Conservation (phyloP, 2,797 vertebrate species). For the Holocentrus rufus region DNA sequence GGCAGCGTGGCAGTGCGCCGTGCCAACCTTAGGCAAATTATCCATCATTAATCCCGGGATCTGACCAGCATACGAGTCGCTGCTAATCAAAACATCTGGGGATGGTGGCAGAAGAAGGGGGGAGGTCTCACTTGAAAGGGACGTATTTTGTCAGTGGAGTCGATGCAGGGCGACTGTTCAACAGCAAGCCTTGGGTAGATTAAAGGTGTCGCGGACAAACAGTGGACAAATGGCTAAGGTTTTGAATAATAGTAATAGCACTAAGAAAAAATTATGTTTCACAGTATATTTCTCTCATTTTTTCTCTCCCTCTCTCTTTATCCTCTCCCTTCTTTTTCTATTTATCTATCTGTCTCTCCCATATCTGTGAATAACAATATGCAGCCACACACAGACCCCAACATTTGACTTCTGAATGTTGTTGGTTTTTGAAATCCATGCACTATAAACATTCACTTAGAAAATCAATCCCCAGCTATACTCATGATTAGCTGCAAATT, state of each 20-base stretch:
- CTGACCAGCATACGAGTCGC: slow-evolving; percentile 97
- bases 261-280: slow-evolving; percentile 4
- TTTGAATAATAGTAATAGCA: neutral
- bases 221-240: neutral
- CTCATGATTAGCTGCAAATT: slow-evolving; percentile 97
- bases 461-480: slow-evolving; percentile 92
- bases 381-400: slow-evolving; percentile 60
- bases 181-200: slow-evolving; percentile 66
- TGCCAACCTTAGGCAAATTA: slow-evolving; percentile 99
- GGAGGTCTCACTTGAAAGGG: slow-evolving; percentile 78
- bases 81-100: slow-evolving; percentile 98
- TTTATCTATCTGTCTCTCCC: slow-evolving; percentile 20
- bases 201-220: slow-evolving; percentile 62
- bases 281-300: neutral
- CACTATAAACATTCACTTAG: slow-evolving; percentile 86
- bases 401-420: slow-evolving; percentile 89
- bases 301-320: slow-evolving; percentile 25
- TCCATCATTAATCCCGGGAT: slow-evolving; percentile 99
- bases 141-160: slow-evolving; percentile 73
- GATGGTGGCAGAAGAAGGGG: slow-evolving; percentile 77
- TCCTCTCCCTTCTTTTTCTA: slow-evolving; percentile 17
- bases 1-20: slow-evolving; percentile 87
- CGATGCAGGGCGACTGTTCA: slow-evolving; percentile 64
- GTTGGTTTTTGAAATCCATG: slow-evolving; percentile 87
- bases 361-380: slow-evolving; percentile 56